These are phyloP conservation scores for Agelas oroides DNA, from an alignment of 37 sponge, comb jelly and placozoan genomes.

Conservation along the genomic window DNA sequence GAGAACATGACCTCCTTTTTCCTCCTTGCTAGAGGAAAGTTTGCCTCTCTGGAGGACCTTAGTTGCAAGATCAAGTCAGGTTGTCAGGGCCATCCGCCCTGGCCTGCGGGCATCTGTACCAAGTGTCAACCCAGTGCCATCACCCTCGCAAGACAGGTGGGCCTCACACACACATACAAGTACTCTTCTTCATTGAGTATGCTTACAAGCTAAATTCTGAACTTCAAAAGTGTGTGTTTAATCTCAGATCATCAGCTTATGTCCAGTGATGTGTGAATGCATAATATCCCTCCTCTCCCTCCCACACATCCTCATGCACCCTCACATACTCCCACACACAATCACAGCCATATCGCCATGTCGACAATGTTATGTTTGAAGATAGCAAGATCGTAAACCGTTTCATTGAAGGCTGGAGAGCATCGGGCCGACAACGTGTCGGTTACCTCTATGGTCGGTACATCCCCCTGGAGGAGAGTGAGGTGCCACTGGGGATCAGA, in stretches of 20 bases:
- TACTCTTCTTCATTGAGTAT: not conserved
- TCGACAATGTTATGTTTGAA: constrained; percentile 96
- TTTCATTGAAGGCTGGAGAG: constrained; percentile 90
- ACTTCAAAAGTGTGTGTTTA: too few species aligned
- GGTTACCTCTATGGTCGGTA: constrained; percentile 89
- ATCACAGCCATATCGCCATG: constrained; percentile 82
- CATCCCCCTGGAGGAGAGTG: constrained; percentile 63
- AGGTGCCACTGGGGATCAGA: constrained; percentile 95
- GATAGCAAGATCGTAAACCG: constrained; percentile 85
- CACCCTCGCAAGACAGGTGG: constrained; percentile 90
- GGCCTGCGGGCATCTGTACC: constrained; percentile 96
- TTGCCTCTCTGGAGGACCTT: constrained; percentile 85
- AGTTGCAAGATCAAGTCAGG: constrained; percentile 86
- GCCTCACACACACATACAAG: too few species aligned
- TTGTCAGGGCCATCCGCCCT: constrained; percentile 90
- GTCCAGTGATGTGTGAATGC: too few species aligned
- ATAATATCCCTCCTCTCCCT: too few species aligned
- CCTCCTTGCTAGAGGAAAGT: constrained; percentile 96
- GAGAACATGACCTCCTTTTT: too few species aligned
- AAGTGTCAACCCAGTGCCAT: constrained; percentile 92
- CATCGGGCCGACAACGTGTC: constrained; percentile 79
- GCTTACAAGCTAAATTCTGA: not conserved
- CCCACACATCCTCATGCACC: too few species aligned
- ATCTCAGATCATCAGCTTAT: too few species aligned
- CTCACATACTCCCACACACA: too few species aligned